Conservation (phyloP, 37 sponge, comb jelly and placozoan species). For the Axinella damicornis region DNA sequence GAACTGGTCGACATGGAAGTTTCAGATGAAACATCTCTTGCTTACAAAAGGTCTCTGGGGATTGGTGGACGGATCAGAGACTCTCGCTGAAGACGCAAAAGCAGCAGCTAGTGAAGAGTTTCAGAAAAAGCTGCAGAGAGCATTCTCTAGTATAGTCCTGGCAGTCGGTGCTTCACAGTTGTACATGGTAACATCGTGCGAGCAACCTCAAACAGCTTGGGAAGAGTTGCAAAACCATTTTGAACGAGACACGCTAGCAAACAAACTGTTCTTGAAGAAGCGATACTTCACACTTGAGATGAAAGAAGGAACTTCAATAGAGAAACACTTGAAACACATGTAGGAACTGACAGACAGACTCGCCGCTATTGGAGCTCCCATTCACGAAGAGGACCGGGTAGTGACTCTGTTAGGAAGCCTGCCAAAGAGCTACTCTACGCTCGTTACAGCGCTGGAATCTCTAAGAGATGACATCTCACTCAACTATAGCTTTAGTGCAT, state of each 20-base stretch:
- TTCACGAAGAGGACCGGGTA: constrained; percentile 59
- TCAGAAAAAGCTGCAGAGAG: constrained; percentile 39
- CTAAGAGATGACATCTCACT: constrained; percentile 42
- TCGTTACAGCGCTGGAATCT: constrained; percentile 65
- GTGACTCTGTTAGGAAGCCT: constrained; percentile 60
- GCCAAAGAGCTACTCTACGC: constrained; percentile 31
- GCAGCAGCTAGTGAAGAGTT: constrained; percentile 9
- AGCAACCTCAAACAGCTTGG: constrained; percentile 37
- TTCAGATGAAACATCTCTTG: constrained; percentile 58
- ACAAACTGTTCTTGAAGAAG: constrained; percentile 64
- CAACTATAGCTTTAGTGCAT: constrained; percentile 56
- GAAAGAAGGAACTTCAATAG: constrained; percentile 55
- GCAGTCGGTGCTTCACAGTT: constrained; percentile 49
- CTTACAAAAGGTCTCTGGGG: constrained; percentile 42
- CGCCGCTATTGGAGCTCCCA: constrained; percentile 52
- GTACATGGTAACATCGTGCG: constrained; percentile 55
- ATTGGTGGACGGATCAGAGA: constrained; percentile 49
- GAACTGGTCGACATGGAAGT: constrained; percentile 65
- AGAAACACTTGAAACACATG: constrained; percentile 51
- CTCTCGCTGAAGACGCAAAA: constrained; percentile 29
- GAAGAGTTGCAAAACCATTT: constrained; percentile 33
- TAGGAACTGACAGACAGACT: constrained; percentile 66
- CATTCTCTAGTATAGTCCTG: constrained; percentile 48
- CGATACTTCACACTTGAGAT: constrained; percentile 58
- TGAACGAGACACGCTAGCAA: constrained; percentile 59